A percentile compares a stretch with the other conserved stretches of the same genome.
phyloP scores from a whole-genome alignment of 2,113 vertebrate species.

The Struthidea cinerea region DNA sequence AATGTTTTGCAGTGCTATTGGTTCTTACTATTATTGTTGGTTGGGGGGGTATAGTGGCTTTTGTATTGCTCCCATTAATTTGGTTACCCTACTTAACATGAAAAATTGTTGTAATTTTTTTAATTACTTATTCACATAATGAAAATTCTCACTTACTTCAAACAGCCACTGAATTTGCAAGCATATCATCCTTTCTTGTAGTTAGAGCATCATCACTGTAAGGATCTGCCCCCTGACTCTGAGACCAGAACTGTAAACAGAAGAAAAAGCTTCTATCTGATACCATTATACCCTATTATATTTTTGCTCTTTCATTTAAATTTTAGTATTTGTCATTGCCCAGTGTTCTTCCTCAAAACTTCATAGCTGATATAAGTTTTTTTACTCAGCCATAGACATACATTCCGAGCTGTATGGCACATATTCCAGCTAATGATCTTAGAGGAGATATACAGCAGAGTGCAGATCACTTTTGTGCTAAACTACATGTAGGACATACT shows the following conservation, averaged over 20 bases:
- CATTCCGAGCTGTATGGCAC: not conserved
- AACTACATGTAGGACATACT: not conserved
- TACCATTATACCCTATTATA: not conserved
- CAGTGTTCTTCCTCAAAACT: not conserved
- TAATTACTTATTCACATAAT: not conserved
- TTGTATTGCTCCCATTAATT: not conserved
- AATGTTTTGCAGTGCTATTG: not conserved
- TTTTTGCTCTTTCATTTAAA: not conserved
- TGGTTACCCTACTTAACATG: not conserved
- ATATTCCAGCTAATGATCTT: not conserved
- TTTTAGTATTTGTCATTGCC: not conserved
- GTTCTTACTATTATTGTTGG: not conserved
- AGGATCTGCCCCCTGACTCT: not conserved
- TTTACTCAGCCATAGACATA: not conserved
- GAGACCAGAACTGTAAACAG: not conserved
- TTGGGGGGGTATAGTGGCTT: not conserved
- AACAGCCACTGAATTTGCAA: not conserved
- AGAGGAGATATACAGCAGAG: not conserved
- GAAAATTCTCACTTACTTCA: not conserved
- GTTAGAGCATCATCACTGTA: not conserved
- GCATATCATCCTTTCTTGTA: not conserved
- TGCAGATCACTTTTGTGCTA: not conserved
- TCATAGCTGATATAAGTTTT: not conserved
- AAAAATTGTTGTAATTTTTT: not conserved
- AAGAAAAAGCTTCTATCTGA: not conserved